Percentiles rank a stretch among this genome's conserved stretches.
Conservation (phyloP, 1,140 invertebrate genomes). For the Cataglyphis hispanica region DNA sequence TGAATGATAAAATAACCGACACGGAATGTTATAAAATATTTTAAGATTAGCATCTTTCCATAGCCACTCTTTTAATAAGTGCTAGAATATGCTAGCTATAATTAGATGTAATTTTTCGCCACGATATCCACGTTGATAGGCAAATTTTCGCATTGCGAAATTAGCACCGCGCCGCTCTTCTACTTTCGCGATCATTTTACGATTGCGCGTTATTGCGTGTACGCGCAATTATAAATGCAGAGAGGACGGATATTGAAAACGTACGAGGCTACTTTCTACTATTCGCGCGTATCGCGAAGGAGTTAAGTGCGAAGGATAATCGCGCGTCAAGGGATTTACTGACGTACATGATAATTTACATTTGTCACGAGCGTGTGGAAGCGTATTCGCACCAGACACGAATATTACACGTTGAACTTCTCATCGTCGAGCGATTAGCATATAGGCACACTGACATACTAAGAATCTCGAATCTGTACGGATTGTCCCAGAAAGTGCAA, state of each 20-base stretch:
- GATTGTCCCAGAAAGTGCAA: conserved; percentile 46
- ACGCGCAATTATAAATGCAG: not conserved
- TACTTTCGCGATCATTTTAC: conserved; percentile 63
- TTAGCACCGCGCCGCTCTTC: not conserved
- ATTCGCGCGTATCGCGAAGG: conserved; percentile 42
- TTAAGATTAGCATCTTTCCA: conserved; percentile 17
- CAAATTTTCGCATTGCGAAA: not conserved
- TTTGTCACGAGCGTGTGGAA: not conserved
- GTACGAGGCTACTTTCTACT: conserved; percentile 81
- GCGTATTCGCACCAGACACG: not conserved
- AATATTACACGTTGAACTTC: conserved; percentile 65
- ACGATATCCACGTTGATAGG: not conserved
- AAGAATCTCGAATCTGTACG: conserved; percentile 78
- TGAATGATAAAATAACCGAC: not conserved
- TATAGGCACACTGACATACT: conserved; percentile 85
- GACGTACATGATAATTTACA: conserved; percentile 35
- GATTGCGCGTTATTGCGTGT: conserved; percentile 9
- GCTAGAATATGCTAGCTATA: not conserved
- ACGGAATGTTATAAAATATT: conserved; percentile 14
- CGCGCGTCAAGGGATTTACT: conserved; percentile 1
- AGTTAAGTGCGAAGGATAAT: conserved; percentile 64
- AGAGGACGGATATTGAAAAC: conserved; percentile 41
- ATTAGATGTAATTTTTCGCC: conserved; percentile 38
- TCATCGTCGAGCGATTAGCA: conserved; percentile 81
- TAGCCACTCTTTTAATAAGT: conserved; percentile 18